phyloP scores from a whole-genome alignment of 2,797 vertebrate genomes.

The Oceanodroma leucorhoa region DNA sequence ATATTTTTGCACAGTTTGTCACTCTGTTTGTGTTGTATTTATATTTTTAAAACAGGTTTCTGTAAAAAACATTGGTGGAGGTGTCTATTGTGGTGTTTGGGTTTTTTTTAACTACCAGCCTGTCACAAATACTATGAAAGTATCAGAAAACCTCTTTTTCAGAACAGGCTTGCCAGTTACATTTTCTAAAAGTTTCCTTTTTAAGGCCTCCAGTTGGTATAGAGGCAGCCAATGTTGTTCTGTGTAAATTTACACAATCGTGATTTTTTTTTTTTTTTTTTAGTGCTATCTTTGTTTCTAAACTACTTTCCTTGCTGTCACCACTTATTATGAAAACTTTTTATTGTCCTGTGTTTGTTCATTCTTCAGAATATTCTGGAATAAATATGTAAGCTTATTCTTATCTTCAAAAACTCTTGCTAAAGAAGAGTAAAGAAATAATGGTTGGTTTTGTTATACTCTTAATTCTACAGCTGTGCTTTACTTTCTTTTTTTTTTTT shows the following conservation, averaged over 20 bases:
- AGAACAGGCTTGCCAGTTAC: background rate
- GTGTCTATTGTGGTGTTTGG: accelerated
- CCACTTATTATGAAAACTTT: background rate
- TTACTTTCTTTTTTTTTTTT: background rate
- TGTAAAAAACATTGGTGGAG: background rate
- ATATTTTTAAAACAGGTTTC: background rate
- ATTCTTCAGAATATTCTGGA: background rate
- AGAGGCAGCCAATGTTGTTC: background rate
- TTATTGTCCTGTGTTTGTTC: background rate
- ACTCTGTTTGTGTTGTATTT: background rate
- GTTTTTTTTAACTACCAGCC: background rate
- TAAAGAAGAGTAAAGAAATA: background rate
- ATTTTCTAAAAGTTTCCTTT: background rate
- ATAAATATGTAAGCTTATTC: accelerated
- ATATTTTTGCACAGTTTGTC: background rate
- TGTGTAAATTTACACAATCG: background rate
- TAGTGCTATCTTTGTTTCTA: background rate
- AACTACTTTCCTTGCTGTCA: background rate
- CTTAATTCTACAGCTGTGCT: background rate
- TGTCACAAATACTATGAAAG: background rate
- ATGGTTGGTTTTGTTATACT: background rate
- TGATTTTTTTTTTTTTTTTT: background rate
- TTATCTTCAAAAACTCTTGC: background rate
- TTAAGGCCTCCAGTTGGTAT: background rate
- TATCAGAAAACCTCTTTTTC: background rate